phyloP scores from a whole-genome alignment of 2,113 vertebrate species.

The Corythornis vintsioides region DNA sequence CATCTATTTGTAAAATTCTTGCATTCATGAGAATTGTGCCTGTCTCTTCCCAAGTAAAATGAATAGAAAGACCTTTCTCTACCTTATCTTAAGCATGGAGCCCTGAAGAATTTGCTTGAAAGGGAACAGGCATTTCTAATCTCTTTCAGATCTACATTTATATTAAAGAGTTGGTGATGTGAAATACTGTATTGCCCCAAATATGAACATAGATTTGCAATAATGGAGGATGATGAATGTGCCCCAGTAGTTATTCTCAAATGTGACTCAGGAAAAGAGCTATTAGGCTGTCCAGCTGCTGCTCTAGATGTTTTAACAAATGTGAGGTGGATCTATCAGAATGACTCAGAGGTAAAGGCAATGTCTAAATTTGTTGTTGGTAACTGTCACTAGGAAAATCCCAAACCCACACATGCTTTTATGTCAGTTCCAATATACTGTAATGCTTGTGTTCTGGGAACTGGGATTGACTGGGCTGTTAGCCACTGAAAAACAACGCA shows the following conservation, averaged over 20 bases:
- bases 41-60: neutral
- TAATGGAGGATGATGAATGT: neutral
- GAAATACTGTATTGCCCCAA: neutral
- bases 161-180: neutral
- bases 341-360: slow-evolving; percentile 52
- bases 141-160: neutral
- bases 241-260: slow-evolving; percentile 9
- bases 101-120: neutral
- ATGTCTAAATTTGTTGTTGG: slow-evolving; percentile 38
- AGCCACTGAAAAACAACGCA: neutral
- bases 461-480: neutral
- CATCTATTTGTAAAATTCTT: neutral
- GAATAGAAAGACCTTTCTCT: neutral
- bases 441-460: slow-evolving; percentile 1
- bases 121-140: neutral
- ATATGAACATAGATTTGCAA: neutral
- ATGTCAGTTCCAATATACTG: neutral
- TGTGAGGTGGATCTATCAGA: neutral
- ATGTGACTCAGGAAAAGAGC: slow-evolving; percentile 12
- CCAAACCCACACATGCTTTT: slow-evolving; percentile 17
- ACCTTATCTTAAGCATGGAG: neutral
- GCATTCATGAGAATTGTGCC: neutral
- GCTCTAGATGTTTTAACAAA: slow-evolving; percentile 15
- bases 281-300: neutral
- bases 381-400: slow-evolving; percentile 20